phyloP scores from a whole-genome alignment of 2,888 invertebrate species.

The Hetaerina titia region DNA sequence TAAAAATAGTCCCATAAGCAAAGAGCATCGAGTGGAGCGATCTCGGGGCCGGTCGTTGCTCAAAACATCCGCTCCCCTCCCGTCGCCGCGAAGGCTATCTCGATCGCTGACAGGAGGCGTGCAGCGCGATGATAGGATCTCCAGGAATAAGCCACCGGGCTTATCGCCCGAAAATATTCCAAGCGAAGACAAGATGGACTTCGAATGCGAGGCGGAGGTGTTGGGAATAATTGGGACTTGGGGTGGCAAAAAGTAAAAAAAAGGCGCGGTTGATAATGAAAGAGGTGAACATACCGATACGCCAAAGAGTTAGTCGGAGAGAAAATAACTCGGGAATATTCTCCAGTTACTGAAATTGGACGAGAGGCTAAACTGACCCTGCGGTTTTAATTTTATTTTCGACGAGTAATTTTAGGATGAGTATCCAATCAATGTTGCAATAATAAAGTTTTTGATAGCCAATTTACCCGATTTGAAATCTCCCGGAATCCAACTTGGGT shows the following conservation, averaged over 20 bases:
- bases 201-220: neutral
- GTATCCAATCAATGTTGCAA: no score
- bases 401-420: no score
- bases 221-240: neutral
- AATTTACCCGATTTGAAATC: no score
- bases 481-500: no score
- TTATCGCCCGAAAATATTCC: constrained; percentile 27
- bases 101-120: constrained; percentile 18
- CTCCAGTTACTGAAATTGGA: neutral
- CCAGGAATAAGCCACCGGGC: constrained; percentile 13
- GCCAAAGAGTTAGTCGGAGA: neutral
- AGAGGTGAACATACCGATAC: neutral
- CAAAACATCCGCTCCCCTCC: neutral
- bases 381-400: no score
- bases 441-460: no score
- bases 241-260: neutral
- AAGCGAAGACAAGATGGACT: constrained; percentile 20
- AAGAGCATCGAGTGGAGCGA: neutral
- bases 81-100: neutral
- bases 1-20: constrained; percentile 15
- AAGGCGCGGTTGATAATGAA: neutral
- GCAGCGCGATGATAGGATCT: neutral
- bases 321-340: neutral
- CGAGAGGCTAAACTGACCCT: neutral
- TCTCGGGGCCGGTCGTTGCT: neutral